Conservation (phyloP, 2,888 invertebrate genomes). For the Apamea anceps region DNA sequence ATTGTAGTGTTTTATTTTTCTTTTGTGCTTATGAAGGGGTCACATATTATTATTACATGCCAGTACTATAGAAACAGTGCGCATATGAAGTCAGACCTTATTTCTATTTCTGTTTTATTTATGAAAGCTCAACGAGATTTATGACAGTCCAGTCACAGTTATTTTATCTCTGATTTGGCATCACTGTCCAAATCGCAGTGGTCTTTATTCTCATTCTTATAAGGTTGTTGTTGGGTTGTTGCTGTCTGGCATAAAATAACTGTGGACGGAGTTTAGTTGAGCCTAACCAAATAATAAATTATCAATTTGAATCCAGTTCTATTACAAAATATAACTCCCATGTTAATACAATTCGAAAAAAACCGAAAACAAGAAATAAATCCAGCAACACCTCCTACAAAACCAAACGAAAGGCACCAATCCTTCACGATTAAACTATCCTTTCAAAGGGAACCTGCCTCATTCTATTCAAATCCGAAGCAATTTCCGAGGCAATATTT, state of each 20-base stretch:
- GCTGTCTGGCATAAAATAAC: too few species aligned
- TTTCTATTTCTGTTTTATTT: background rate
- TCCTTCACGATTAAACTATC: slow-evolving; percentile 65
- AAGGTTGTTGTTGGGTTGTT: too few species aligned
- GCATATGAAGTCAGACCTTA: background rate
- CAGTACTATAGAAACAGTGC: background rate
- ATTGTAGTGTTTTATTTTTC: slow-evolving; percentile 23
- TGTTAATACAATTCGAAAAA: background rate
- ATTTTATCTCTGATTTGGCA: too few species aligned
- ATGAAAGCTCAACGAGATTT: background rate
- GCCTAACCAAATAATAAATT: background rate
- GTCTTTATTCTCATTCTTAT: too few species aligned
- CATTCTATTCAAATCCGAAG: slow-evolving; percentile 70
- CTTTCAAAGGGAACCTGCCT: slow-evolving; percentile 66
- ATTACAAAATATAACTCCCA: background rate
- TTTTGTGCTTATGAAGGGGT: background rate
- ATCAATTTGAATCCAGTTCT: background rate
- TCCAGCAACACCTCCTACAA: slow-evolving; percentile 5
- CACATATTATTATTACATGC: slow-evolving; percentile 1
- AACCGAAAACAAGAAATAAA: background rate
- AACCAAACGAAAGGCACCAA: slow-evolving; percentile 50
- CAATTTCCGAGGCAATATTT: slow-evolving; percentile 80
- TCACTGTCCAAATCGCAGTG: too few species aligned
- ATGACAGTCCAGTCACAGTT: too few species aligned
- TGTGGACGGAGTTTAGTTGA: background rate